Percentiles rank a stretch among this genome's conserved stretches.
Conservation (phyloP, 2,113 vertebrate species). For the Entosphenus tridentatus region DNA sequence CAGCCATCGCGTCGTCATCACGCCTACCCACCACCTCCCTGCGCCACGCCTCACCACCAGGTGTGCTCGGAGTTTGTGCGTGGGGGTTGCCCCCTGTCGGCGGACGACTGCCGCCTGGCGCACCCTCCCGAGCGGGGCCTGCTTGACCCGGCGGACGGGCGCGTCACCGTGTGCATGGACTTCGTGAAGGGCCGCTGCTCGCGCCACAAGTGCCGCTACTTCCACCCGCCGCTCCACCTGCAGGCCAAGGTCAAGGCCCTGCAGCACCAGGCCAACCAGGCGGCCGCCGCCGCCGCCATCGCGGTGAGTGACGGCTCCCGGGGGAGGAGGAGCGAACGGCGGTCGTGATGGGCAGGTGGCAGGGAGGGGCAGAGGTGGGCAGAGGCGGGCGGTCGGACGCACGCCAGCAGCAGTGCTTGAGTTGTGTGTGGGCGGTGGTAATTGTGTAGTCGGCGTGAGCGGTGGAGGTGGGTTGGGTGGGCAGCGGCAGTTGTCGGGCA, state of each 20-base stretch:
- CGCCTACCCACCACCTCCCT: no score
- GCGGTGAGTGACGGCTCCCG: neutral
- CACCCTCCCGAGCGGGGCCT: conserved; percentile 73
- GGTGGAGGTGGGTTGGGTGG: no score
- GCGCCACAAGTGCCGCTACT: conserved; percentile 97
- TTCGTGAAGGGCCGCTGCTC: conserved; percentile 92
- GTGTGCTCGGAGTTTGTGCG: conserved; percentile 93
- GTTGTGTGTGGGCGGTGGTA: no score
- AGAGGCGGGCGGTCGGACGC: no score
- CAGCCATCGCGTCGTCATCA: no score
- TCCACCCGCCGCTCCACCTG: conserved; percentile 85
- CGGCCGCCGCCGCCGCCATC: neutral
- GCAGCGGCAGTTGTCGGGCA: no score
- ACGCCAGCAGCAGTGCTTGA: no score
- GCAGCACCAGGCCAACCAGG: conserved; percentile 79
- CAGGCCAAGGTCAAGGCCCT: conserved; percentile 92
- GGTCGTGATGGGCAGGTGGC: no score
- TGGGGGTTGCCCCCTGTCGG: conserved; percentile 83
- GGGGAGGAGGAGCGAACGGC: no score
- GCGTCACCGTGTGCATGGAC: conserved; percentile 96
- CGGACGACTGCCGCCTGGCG: conserved; percentile 86
- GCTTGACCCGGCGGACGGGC: conserved; percentile 86
- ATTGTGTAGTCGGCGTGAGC: no score
- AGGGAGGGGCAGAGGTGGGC: no score
- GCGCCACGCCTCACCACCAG: conserved; percentile 20